phyloP scores from a whole-genome alignment of 2,797 vertebrate genomes.

The Pseudochaenichthys georgianus region DNA sequence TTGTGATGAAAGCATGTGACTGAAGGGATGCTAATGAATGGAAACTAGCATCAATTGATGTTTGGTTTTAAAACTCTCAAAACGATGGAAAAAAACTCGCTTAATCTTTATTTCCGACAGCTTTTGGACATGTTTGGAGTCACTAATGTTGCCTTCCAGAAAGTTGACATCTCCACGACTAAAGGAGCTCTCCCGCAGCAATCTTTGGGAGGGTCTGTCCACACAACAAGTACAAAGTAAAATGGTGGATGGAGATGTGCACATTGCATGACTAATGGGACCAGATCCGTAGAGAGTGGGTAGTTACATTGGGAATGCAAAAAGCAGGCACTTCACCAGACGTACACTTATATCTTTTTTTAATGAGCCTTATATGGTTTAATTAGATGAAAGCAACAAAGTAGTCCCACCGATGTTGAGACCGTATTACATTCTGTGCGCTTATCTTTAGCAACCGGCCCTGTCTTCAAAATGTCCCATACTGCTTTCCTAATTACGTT shows the following conservation, averaged over 20 bases:
- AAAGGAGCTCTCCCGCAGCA: background rate
- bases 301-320: background rate
- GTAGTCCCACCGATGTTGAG: background rate
- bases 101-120: too few species aligned
- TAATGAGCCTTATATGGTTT: background rate
- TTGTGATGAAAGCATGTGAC: too few species aligned
- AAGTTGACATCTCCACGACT: slow-evolving; percentile 2
- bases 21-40: too few species aligned
- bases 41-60: too few species aligned
- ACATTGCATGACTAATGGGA: background rate
- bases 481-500: too few species aligned
- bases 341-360: background rate
- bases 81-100: too few species aligned
- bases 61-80: too few species aligned
- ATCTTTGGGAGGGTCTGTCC: too few species aligned
- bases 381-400: background rate
- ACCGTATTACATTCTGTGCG: background rate
- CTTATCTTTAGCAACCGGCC: too few species aligned
- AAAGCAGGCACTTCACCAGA: background rate
- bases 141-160: background rate
- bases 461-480: too few species aligned
- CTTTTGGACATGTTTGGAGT: too few species aligned
- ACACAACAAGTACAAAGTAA: background rate
- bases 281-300: background rate
- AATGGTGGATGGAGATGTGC: background rate